Percentiles rank a stretch among this genome's conserved stretches.
Conservation (phyloP, 2,797 vertebrate genomes). For the Sebastiscus albofasciatus region DNA sequence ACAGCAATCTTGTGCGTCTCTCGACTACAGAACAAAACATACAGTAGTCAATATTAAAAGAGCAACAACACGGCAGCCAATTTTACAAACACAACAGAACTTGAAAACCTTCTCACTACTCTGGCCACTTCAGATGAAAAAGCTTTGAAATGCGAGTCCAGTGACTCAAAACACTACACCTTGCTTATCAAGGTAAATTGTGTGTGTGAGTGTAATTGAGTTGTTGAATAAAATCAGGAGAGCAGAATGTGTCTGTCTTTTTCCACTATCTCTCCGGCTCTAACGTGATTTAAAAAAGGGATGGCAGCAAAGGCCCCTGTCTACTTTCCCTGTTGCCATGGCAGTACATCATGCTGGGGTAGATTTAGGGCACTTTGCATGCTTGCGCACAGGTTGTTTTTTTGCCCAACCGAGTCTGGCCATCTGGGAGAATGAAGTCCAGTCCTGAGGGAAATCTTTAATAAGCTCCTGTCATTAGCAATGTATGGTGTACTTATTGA, state of each 20-base stretch:
- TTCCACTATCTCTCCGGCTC: slow-evolving; percentile 4
- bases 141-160: slow-evolving; percentile 10
- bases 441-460: slow-evolving; percentile 74
- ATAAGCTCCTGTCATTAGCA: slow-evolving; percentile 74
- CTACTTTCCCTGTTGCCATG: slow-evolving; percentile 70
- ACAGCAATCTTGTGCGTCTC: slow-evolving; percentile 99
- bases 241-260: neutral
- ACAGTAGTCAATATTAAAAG: slow-evolving; percentile 1
- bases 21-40: slow-evolving; percentile 81
- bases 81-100: neutral
- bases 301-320: slow-evolving; percentile 20
- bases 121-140: slow-evolving; percentile 5
- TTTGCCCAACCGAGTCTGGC: slow-evolving; percentile 54
- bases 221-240: slow-evolving; percentile 20
- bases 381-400: slow-evolving; percentile 73
- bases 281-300: slow-evolving; percentile 25
- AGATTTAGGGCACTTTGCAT: slow-evolving; percentile 70
- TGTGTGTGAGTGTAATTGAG: neutral
- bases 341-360: slow-evolving; percentile 39
- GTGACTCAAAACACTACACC: slow-evolving; percentile 3
- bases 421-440: slow-evolving; percentile 55
- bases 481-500: slow-evolving; percentile 74
- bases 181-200: slow-evolving; percentile 12
- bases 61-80: neutral
- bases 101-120: slow-evolving; percentile 18